Evolutionary conservation across 2,888 invertebrate species (phyloP).

Genomic region (Cotesia congregata): DNA sequence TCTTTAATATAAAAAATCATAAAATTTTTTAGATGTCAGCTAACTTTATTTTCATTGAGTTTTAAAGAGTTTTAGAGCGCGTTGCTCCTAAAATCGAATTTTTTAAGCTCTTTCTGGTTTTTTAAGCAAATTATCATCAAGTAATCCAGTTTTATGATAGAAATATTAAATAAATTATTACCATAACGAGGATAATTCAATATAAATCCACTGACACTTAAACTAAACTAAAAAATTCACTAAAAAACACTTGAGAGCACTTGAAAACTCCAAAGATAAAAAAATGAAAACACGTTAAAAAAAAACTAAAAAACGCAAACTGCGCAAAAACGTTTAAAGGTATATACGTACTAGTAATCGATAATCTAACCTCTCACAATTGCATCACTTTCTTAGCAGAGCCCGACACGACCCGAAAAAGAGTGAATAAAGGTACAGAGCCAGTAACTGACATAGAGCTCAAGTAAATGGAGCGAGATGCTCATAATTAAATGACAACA

Average conservation of each 20-base stretch:
- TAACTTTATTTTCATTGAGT: too few species aligned
- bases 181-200: background rate
- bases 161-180: background rate
- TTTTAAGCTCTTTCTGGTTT: too few species aligned
- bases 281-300: background rate
- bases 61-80: too few species aligned
- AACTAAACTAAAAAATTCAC: background rate
- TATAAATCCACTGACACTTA: background rate
- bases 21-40: too few species aligned
- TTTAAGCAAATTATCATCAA: background rate
- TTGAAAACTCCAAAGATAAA: too few species aligned
- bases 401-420: background rate
- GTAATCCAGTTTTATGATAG: background rate
- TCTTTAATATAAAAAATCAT: too few species aligned
- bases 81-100: too few species aligned
- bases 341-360: background rate
- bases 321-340: slow-evolving; percentile 1
- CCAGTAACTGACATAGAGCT: too few species aligned
- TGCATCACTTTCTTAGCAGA: background rate
- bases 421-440: slow-evolving; percentile 6
- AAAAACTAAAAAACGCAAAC: background rate
- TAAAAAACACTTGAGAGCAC: too few species aligned
- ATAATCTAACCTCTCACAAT: background rate
- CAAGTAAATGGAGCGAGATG: too few species aligned
- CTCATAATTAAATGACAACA: too few species aligned